phyloP scores from a whole-genome alignment of 2,888 invertebrate species.

The Drosophila heteroneura region DNA sequence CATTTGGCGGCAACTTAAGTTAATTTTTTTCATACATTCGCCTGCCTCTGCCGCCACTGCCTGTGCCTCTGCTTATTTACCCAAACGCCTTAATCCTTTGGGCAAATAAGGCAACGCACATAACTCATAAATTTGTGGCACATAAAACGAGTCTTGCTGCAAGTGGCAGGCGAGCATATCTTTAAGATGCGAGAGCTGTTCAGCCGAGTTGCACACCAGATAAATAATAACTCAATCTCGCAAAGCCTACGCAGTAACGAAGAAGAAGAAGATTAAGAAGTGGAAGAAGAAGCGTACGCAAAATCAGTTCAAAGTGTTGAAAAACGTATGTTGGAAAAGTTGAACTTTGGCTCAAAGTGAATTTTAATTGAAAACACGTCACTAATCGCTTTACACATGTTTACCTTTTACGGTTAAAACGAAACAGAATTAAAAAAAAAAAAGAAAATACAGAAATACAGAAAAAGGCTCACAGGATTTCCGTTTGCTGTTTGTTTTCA shows the following conservation, averaged over 20 bases:
- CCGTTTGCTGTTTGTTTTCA: conserved; percentile 67
- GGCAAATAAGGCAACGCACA: conserved; percentile 67
- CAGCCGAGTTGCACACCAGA: conserved; percentile 55
- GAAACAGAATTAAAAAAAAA: neutral
- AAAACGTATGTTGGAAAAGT: conserved; percentile 31
- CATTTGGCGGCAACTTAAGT: conserved; percentile 59
- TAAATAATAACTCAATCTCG: conserved; percentile 76
- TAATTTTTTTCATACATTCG: conserved; percentile 35
- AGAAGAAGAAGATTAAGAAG: neutral
- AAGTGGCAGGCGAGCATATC: conserved; percentile 19
- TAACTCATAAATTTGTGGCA: conserved; percentile 78
- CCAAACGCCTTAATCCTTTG: conserved; percentile 68
- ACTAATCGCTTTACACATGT: conserved; percentile 65
- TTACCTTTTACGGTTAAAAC: conserved; percentile 21
- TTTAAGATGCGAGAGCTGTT: conserved; percentile 73
- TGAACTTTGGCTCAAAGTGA: conserved; percentile 57
- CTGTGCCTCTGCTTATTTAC: conserved; percentile 2
- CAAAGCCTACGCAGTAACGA: conserved; percentile 43
- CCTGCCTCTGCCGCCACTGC: neutral
- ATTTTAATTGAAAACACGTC: conserved; percentile 68
- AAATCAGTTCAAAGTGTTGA: conserved; percentile 9
- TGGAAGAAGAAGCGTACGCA: neutral
- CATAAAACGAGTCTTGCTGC: conserved; percentile 55
- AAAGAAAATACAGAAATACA: neutral
- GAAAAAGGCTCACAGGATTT: conserved; percentile 73